A percentile compares a stretch with the other conserved stretches of the same genome.
Conservation (phyloP, 2,888 invertebrate genomes). For the Drosophila phalerata region DNA sequence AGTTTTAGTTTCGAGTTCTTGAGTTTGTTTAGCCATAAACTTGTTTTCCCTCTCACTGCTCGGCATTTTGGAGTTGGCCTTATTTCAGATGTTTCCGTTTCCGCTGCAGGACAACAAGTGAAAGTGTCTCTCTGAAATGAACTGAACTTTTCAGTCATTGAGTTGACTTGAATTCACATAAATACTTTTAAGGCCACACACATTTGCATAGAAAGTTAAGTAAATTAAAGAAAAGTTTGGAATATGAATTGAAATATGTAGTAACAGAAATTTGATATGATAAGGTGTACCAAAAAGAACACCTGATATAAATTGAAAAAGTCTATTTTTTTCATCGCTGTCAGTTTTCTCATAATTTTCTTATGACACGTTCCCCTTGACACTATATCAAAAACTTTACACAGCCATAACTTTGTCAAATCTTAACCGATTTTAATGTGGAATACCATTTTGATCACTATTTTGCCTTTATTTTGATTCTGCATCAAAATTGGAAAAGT, state of each 20-base stretch:
- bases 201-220: neutral
- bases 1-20: conserved; percentile 54
- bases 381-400: no score
- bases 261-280: neutral
- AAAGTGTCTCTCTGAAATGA: conserved; percentile 36
- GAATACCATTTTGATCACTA: no score
- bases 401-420: no score
- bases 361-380: no score
- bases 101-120: conserved; percentile 44
- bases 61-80: neutral
- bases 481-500: no score
- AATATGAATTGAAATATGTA: neutral
- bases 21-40: conserved; percentile 65
- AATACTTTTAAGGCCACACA: neutral
- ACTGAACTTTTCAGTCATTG: conserved; percentile 5
- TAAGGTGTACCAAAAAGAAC: no score
- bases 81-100: conserved; percentile 58
- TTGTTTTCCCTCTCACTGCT: conserved; percentile 45
- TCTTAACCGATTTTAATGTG: no score
- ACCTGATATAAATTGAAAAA: no score
- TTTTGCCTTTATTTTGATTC: no score
- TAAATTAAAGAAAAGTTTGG: neutral
- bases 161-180: conserved; percentile 4
- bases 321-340: no score
- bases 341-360: no score